These are phyloP conservation scores for Abrostola triplasia DNA, from an alignment of 2,888 invertebrate genomes.

Conservation along the genomic window DNA sequence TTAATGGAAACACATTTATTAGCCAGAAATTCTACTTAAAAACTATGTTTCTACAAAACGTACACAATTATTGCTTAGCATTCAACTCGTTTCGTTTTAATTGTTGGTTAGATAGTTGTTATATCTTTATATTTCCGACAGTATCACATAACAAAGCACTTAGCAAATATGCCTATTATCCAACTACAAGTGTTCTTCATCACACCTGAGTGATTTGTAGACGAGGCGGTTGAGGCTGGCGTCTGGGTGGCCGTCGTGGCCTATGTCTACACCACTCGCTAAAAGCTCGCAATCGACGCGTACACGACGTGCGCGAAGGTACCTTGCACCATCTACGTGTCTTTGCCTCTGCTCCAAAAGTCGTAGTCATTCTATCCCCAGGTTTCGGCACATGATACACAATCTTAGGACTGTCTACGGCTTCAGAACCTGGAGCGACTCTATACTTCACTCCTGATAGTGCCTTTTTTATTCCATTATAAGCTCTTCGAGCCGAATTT, in stretches of 20 bases:
- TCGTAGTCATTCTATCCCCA: constrained; percentile 81
- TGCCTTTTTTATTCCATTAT: constrained; percentile 78
- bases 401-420: constrained; percentile 82
- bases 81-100: constrained; percentile 34
- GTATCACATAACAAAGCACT: constrained; percentile 43
- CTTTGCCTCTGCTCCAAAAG: constrained; percentile 77
- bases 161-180: constrained; percentile 47
- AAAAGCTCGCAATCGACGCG: constrained; percentile 69
- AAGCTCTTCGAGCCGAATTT: constrained; percentile 71
- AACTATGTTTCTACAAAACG: constrained; percentile 76
- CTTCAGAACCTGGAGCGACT: constrained; percentile 74
- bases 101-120: constrained; percentile 23
- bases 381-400: constrained; percentile 82
- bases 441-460: constrained; percentile 79
- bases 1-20: constrained; percentile 84
- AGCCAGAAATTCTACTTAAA: constrained; percentile 83
- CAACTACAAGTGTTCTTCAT: constrained; percentile 54
- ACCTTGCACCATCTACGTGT: constrained; percentile 72
- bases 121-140: constrained; percentile 24
- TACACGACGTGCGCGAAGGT: constrained; percentile 72
- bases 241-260: constrained; percentile 72
- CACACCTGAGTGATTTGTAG: constrained; percentile 87
- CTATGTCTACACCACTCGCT: constrained; percentile 74
- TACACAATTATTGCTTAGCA: constrained; percentile 64
- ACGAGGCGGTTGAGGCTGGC: constrained; percentile 73